phyloP scores from a whole-genome alignment of 2,797 vertebrate genomes.

The Crypturellus tataupa region DNA sequence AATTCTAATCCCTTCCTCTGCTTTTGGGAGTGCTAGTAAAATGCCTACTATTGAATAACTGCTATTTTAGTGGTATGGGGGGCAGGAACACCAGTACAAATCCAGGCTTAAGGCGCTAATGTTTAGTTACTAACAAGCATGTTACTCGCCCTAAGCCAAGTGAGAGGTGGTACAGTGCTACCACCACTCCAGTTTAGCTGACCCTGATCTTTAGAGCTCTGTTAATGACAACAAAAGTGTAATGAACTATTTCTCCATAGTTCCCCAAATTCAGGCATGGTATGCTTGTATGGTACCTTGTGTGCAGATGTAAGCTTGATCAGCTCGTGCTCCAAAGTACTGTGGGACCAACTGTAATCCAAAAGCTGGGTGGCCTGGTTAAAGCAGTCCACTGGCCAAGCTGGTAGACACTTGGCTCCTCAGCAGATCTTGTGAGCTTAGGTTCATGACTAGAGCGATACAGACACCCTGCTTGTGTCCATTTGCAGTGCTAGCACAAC shows the following conservation, averaged over 20 bases:
- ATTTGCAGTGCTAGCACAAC: not conserved
- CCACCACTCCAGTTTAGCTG: not conserved
- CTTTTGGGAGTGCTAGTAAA: not conserved
- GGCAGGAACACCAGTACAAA: not conserved
- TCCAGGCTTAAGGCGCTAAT: not conserved
- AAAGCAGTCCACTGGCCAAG: not conserved
- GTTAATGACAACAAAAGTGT: not conserved
- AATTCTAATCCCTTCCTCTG: not conserved
- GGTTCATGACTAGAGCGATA: rapidly evolving
- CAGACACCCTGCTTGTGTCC: not conserved
- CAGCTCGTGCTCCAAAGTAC: rapidly evolving
- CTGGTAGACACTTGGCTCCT: not conserved
- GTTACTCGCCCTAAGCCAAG: rapidly evolving
- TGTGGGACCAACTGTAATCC: not conserved
- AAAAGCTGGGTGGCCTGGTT: rapidly evolving
- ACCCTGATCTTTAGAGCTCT: not conserved
- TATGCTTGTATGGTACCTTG: rapidly evolving
- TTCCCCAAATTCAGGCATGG: not conserved
- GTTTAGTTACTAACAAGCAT: not conserved
- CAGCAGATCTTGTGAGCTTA: not conserved
- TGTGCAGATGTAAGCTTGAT: not conserved
- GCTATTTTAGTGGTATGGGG: not conserved
- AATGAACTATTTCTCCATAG: not conserved
- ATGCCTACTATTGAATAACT: not conserved
- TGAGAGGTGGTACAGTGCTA: not conserved